Base-by-base conservation (phyloP, 2,888 invertebrate species). In the Lasiommata megera region DNA sequence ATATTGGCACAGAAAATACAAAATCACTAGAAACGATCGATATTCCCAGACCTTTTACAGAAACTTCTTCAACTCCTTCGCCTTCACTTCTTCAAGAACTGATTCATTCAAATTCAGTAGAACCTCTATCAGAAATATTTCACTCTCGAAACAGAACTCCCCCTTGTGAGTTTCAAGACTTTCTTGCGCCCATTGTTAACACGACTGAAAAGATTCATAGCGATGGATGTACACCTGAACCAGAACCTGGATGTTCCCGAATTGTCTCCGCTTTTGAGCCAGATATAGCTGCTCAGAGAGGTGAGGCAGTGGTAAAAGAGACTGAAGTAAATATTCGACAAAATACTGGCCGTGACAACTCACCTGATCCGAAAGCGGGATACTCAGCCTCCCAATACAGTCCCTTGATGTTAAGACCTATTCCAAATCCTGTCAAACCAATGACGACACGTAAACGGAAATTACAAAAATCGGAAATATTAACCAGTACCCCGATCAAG, bases 201-300 rank as follows among this genome's bases (percentile, higher is more conserved):
- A 60, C 55, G 34, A 60, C 50, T 54, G 46, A 57, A 54, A 52
- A 56, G 48, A 64, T 58, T 64, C 51, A 54, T 60, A 60, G 54
- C 55, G 46, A 63, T 44, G 54, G 43, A 52, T 58, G 38, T 52
- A 56, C 57, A 63, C 63, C 62, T 58, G 59, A 61, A 60, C 65
- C 63, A 60, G 61, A 62, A 64, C 61, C 64, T 57, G 62, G 60
- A 64, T 64, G 64, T 65, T 64, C 58, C 31, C 56, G 31, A 63
- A 55, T 54, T 60, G 28, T 23, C 50, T 63, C 60, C 60, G 52
- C 51, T 63, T 46, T 52, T 62, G 61, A 11, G 50, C 55, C 53
- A 55, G 58, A 60, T 38, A 38, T 38, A 40, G 38, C 28, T 28
- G 16, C 38, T 51, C 50, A 29, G 28, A 38, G 6, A 51, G 5